Base-by-base conservation (phyloP, 2,113 vertebrate genomes). In the Calidris pygmaea region DNA sequence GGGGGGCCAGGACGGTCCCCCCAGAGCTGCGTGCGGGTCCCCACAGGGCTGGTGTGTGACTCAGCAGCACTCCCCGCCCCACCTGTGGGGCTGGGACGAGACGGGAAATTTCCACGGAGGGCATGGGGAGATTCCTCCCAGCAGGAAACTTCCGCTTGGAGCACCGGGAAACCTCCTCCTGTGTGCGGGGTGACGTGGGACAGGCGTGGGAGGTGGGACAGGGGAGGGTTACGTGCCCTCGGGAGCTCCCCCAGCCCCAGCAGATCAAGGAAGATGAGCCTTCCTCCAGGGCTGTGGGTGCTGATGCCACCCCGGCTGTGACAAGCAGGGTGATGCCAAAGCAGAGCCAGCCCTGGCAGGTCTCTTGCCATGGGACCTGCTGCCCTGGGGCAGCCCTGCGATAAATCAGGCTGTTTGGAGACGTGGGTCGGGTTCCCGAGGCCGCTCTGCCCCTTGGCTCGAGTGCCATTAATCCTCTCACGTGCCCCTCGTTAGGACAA, bases 101-200 rank as follows among this genome's bases (percentile, higher is more conserved):
- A 18, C 30, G 1, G 90, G 85, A 94, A 50, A 88, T 70, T 89
- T 94, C 88, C 73, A 48, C 6, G 0, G 22, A 81, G 73, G 10
- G 17, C 81, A 73, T 89, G 9, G 0, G 53, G 66, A 91, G 71
- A 79, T 95, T 87, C 78, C 81, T 96, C 85, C 91, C 65, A 87
- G 77, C 89, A 82, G 94, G 95, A 96, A 97, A 82, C 85, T 85
- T 94, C 93, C 53, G 1, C 73, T 75, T 85, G 89, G 84, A 87
- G 95, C 70, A 89, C 73, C 6, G 4, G 56, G 87, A 91, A 92
- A 70, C 35, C 39, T 90, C 76, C 67, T 11, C 7, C 11, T 75
- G 65, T 65, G 84, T 84, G 60, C 4, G 6, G 18, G 65, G 56
- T 92, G 86, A 48, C 24, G 66, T 68, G 83, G 5, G 26, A 34